Evolutionary conservation across 2,113 vertebrate species (phyloP).

Genomic region (Callopanchax toddi): DNA sequence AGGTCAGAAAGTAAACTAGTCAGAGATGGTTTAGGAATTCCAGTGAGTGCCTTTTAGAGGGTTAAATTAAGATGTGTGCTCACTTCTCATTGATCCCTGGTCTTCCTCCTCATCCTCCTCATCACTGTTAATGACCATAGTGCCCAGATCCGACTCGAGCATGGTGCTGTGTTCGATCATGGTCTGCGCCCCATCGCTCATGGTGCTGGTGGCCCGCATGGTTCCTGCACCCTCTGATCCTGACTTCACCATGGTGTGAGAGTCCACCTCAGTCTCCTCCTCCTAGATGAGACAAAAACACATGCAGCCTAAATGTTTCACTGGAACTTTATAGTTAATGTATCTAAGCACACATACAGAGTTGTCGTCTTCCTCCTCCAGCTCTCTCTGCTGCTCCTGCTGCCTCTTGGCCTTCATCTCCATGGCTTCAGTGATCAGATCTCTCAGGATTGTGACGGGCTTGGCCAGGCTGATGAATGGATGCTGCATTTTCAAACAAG

Average conservation of each 20-base stretch:
- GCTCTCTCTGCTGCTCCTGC: conserved; percentile 94
- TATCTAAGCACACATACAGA: conserved; percentile 56
- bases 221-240: conserved; percentile 88
- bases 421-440: conserved; percentile 97
- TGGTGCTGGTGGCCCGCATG: conserved; percentile 92
- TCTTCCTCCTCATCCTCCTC: conserved; percentile 89
- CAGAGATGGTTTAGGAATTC: too few relatives aligned
- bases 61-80: too few relatives aligned
- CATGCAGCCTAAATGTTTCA: not conserved
- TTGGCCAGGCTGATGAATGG: conserved; percentile 96
- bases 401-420: conserved; percentile 97
- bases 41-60: too few relatives aligned
- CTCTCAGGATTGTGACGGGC: conserved; percentile 93
- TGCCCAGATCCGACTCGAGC: conserved; percentile 94
- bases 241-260: conserved; percentile 98
- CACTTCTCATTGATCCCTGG: conserved; percentile 95
- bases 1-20: too few relatives aligned
- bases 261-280: conserved; percentile 82
- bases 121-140: conserved; percentile 99
- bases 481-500: conserved; percentile 79
- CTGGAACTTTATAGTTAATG: not conserved
- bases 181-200: conserved; percentile 97
- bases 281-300: conserved; percentile 61
- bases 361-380: conserved; percentile 95
- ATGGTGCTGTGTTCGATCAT: conserved; percentile 99